phyloP scores from a whole-genome alignment of 2,888 invertebrate genomes.

The Pammene aurita region DNA sequence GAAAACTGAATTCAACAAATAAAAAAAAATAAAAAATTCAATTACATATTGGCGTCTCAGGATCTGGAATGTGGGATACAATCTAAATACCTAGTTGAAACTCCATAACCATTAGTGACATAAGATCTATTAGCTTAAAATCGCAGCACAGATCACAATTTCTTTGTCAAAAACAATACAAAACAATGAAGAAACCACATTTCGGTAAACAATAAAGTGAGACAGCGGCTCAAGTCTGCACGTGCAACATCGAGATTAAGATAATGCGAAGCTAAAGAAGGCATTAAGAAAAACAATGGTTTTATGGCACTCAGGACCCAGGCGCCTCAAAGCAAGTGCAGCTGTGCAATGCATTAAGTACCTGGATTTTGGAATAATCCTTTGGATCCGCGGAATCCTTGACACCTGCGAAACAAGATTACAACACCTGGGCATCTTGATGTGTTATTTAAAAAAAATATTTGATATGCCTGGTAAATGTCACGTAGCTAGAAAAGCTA shows the following conservation, averaged over 20 bases:
- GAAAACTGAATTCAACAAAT: no score
- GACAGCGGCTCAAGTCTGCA: slow-evolving; percentile 12
- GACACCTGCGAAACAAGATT: slow-evolving; percentile 18
- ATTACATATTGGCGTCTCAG: no score
- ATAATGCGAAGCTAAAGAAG: slow-evolving; percentile 11
- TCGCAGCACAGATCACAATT: background rate
- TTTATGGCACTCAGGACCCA: slow-evolving; percentile 18
- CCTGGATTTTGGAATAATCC: slow-evolving; percentile 10
- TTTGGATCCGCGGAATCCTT: background rate
- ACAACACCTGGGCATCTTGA: slow-evolving; percentile 2
- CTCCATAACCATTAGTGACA: no score
- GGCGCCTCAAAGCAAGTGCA: slow-evolving; percentile 30
- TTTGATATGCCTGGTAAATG: background rate
- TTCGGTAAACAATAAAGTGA: slow-evolving; percentile 14
- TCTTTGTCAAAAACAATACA: background rate
- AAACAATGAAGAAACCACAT: background rate
- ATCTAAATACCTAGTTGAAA: no score
- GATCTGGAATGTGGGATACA: no score
- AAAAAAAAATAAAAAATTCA: no score
- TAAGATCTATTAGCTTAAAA: no score
- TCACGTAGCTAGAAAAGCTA: slow-evolving; percentile 5
- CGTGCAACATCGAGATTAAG: slow-evolving; percentile 21
- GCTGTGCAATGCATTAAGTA: slow-evolving; percentile 32
- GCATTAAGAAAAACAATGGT: slow-evolving; percentile 19
- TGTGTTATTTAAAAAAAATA: slow-evolving; percentile 2